phyloP scores from a whole-genome alignment of 2,888 invertebrate genomes.

The Aphidius colemani region DNA sequence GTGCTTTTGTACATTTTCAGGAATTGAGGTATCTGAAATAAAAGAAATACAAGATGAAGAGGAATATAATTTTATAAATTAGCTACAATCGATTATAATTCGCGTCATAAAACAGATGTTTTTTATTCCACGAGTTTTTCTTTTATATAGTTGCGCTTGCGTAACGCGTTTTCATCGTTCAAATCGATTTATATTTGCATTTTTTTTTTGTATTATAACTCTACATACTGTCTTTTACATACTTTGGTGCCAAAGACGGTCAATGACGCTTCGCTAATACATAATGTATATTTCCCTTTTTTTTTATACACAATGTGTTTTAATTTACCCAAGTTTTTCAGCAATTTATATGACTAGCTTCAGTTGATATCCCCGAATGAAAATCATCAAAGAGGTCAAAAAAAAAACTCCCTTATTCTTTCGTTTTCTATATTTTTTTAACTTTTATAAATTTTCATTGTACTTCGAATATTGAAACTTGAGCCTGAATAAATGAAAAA shows the following conservation, averaged over 20 bases:
- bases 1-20: conserved; percentile 12
- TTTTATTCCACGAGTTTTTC: conserved; percentile 21
- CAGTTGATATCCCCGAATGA: background rate
- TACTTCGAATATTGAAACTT: conserved; percentile 14
- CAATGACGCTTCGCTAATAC: conserved; percentile 16
- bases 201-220: too few species aligned
- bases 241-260: conserved; percentile 27
- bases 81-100: conserved; percentile 28
- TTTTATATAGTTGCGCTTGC: conserved; percentile 23
- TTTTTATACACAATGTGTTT: background rate
- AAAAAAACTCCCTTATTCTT: background rate
- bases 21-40: conserved; percentile 4
- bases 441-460: background rate
- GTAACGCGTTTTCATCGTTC: conserved; percentile 16
- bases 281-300: too few species aligned
- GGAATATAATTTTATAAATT: conserved; percentile 26
- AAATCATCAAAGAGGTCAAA: background rate
- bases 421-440: background rate
- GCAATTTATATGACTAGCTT: background rate
- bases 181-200: conserved; percentile 17
- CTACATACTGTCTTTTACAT: conserved; percentile 3
- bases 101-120: conserved; percentile 27
- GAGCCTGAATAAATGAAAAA: conserved; percentile 22
- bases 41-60: conserved; percentile 9
- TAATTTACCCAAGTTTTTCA: background rate